Conservation (phyloP, 1,140 invertebrate genomes). For the Procambarus virginalis region DNA sequence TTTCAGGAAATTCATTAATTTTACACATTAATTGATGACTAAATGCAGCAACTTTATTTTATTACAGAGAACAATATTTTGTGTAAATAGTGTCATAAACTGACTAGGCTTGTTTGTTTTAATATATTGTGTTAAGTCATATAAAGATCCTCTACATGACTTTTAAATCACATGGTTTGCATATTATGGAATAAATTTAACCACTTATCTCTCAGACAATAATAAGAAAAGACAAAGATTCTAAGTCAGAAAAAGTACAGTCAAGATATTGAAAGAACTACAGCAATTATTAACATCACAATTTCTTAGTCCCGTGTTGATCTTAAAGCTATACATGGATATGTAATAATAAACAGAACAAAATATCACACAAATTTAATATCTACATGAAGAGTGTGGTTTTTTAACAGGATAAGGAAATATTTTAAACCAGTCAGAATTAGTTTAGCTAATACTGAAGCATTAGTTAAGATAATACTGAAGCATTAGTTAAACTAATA, state of each 20-base stretch:
- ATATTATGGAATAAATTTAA: constrained; percentile 10
- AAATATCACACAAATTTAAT: neutral
- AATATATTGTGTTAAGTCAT: neutral
- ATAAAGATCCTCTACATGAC: neutral
- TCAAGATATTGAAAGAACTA: neutral
- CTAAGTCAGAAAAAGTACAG: neutral
- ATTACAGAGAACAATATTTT: neutral
- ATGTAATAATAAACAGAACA: neutral
- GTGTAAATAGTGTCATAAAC: neutral
- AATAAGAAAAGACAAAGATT: neutral
- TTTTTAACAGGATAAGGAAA: neutral
- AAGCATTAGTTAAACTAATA: neutral
- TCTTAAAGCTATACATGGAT: neutral
- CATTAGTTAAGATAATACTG: neutral
- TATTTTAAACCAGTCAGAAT: too few species aligned
- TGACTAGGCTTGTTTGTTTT: neutral
- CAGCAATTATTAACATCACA: neutral
- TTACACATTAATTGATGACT: neutral
- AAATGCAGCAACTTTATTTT: neutral
- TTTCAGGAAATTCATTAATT: neutral
- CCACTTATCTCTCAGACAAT: neutral
- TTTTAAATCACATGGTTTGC: neutral
- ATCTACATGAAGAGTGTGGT: neutral
- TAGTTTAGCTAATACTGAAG: neutral
- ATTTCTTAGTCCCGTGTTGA: neutral